A percentile compares a stretch with the other conserved stretches of the same genome.
These are phyloP conservation scores for Eilema sororculum DNA, from an alignment of 2,888 invertebrate species.

Conservation along the genomic window DNA sequence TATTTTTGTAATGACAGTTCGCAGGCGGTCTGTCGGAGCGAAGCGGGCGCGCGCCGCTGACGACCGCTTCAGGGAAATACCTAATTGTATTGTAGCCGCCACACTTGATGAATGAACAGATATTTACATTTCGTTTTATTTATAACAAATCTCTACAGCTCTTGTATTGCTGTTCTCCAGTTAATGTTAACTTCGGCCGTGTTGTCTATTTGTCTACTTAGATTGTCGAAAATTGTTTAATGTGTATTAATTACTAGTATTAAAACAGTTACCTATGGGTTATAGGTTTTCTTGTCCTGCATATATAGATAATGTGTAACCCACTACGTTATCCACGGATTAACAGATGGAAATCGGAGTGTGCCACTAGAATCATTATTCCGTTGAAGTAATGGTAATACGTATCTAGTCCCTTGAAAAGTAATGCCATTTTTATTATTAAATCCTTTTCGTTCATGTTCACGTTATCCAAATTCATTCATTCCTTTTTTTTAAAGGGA, in stretches of 20 bases:
- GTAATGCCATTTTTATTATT: no score
- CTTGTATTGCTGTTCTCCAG: constrained; percentile 14
- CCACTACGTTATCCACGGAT: no score
- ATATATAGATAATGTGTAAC: no score
- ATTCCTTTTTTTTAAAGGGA: background rate
- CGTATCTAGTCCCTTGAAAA: no score
- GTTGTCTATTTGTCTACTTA: constrained; percentile 13
- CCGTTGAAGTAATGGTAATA: no score
- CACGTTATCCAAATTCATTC: background rate
- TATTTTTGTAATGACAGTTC: constrained; percentile 85
- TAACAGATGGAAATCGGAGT: no score
- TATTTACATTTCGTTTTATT: constrained; percentile 48
- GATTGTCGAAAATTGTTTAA: background rate
- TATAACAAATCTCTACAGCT: constrained; percentile 32
- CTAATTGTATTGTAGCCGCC: constrained; percentile 72
- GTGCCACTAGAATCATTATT: no score
- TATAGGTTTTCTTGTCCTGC: background rate
- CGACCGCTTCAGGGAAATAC: constrained; percentile 74
- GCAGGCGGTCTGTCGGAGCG: constrained; percentile 72
- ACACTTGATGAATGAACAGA: constrained; percentile 68
- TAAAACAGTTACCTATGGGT: background rate
- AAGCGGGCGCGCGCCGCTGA: constrained; percentile 27
- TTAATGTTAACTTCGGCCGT: constrained; percentile 12
- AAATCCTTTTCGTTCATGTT: background rate
- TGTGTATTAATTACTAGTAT: background rate